Evolutionary conservation across 2,797 vertebrate species (phyloP).

Genomic region (Molossus alvarezi): DNA sequence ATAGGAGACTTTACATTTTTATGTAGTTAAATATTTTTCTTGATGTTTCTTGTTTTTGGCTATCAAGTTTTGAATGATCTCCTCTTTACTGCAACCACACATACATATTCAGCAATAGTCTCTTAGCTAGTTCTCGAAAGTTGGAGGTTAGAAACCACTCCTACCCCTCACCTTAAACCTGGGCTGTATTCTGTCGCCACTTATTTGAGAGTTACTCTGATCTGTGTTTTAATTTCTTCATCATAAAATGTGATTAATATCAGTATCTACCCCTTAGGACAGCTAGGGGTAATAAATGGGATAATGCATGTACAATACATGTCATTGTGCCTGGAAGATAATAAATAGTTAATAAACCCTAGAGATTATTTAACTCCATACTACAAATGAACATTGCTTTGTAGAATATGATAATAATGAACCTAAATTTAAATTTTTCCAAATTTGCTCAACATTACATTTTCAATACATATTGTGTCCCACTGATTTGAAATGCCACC

Average conservation of each 20-base stretch:
- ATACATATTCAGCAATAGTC: not conserved
- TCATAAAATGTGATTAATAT: slow-evolving; percentile 37
- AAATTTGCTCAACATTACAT: not conserved
- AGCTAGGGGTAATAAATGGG: slow-evolving; percentile 11
- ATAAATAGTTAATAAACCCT: slow-evolving; percentile 38
- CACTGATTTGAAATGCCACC: slow-evolving; percentile 56
- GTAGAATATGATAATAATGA: slow-evolving; percentile 16
- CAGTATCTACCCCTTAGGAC: not conserved
- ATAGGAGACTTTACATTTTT: not conserved
- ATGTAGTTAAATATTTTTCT: slow-evolving; percentile 39
- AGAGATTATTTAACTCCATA: slow-evolving; percentile 15
- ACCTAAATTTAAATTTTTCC: slow-evolving; percentile 49
- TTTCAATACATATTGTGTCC: slow-evolving; percentile 35
- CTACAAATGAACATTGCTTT: slow-evolving; percentile 12
- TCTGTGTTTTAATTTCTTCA: not conserved
- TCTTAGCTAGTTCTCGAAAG: not conserved
- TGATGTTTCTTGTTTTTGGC: not conserved
- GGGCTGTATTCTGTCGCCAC: not conserved
- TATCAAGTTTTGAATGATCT: slow-evolving; percentile 6
- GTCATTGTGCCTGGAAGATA: not conserved
- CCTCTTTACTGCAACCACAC: not conserved
- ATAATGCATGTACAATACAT: not conserved
- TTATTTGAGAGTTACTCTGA: slow-evolving; percentile 1
- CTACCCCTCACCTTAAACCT: not conserved
- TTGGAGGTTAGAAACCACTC: not conserved